Percentiles rank a stretch among this genome's conserved stretches.
Evolutionary conservation across 2,113 vertebrate genomes (phyloP).

Genomic region (Scytalopus superciliaris): DNA sequence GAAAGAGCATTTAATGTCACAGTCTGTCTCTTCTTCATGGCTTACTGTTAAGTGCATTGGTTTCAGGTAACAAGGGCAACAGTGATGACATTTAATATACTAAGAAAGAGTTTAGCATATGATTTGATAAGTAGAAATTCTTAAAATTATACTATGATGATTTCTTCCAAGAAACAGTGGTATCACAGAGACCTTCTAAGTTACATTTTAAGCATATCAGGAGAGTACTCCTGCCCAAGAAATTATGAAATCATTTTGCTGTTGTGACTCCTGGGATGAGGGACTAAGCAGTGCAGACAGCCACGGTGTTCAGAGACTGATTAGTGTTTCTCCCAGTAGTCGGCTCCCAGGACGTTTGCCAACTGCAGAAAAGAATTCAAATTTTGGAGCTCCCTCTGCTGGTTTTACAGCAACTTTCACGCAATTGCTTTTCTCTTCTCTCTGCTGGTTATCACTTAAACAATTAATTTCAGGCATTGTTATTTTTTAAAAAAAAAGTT

Average conservation of each 20-base stretch:
- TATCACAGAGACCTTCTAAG: background rate
- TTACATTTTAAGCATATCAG: background rate
- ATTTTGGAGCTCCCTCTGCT: constrained; percentile 58
- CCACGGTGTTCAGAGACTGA: accelerated
- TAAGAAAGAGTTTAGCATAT: background rate
- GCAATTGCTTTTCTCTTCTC: background rate
- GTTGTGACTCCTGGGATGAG: background rate
- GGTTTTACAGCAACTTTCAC: background rate
- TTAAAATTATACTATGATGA: background rate
- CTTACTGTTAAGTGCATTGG: background rate
- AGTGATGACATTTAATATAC: background rate
- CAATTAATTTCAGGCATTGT: background rate
- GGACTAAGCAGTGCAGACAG: background rate
- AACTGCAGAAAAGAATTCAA: background rate
- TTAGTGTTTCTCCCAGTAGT: accelerated
- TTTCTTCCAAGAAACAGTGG: background rate
- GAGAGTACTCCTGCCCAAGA: background rate
- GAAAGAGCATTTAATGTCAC: background rate
- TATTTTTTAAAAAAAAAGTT: background rate
- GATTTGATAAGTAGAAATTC: background rate
- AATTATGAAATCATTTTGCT: background rate
- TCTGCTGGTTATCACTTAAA: background rate
- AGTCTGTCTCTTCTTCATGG: background rate
- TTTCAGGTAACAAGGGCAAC: background rate
- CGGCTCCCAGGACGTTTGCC: background rate